Base-by-base conservation (phyloP, 2,797 vertebrate genomes). In the Meriones psammophilus region DNA sequence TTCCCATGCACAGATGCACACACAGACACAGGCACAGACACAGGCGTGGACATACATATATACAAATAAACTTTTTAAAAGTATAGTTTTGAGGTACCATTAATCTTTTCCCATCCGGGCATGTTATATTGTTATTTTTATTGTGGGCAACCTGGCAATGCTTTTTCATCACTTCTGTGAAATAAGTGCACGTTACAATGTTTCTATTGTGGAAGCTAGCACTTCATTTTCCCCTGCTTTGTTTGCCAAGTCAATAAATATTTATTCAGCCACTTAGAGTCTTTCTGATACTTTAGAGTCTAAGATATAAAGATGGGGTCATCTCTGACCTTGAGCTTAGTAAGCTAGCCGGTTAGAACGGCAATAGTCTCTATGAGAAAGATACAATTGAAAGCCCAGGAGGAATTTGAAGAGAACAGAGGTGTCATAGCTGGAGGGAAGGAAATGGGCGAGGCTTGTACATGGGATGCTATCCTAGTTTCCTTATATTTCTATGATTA, bases 171-270 rank as follows among this genome's bases (percentile, higher is more conserved):
- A 83, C 58, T 62, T 94, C 54, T 71, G 79, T 81, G 64, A 92
- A 62, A 50, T 62, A 30, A 58, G n/a, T 36, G 42, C 68, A 56
- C n/a, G 42, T 69, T 62, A 30, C 71, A 96, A 91, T 58, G 12
- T 26, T 77, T 88, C 88, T 93, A 60, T 54, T 89, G 58, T 76
- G 54, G 54, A 95, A 95, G 92, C 13, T 4, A 89, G 73, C 77
- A 85, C 60, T 84, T 89, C 8, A 30, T 86, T 92, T 93, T 77
- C 79, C 78, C 15, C 26, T 84, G 58, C 30, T 93, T 94, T 81
- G 42, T 74, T 94, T 94, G 83, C 58, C 93, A 84, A 83, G 81
- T 87, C 74, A 80, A 79, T 91, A 95, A 84, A 83, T 93, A 87
- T 56, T 94, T 97, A 94, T 83, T 88, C 36, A 92, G 71, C 10